Base-by-base conservation (phyloP, 2,888 invertebrate species). In the Meganola albula region DNA sequence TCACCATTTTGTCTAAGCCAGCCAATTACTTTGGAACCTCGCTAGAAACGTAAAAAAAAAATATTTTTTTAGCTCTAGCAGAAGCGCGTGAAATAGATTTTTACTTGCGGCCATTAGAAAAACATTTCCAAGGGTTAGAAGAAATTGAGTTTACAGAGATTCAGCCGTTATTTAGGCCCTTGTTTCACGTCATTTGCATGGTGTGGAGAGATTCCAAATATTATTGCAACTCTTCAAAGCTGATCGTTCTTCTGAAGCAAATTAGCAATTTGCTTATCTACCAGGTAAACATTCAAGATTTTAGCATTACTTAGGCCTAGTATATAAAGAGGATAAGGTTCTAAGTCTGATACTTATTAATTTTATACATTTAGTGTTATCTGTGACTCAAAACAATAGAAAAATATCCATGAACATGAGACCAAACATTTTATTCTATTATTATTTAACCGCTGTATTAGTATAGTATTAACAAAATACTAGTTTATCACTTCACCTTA, bases 11-110 rank as follows among this genome's bases (percentile, higher is more conserved):
- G n/a, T n/a, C n/a, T n/a, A n/a, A n/a, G n/a, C n/a, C n/a, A n/a
- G n/a, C n/a, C n/a, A n/a, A n/a, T n/a, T n/a, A n/a, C n/a, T n/a
- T n/a, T n/a, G n/a, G n/a, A n/a, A 16, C 4, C 6, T 16, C 16
- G 16, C 16, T 16, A 16, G 16, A 4, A 16, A 16, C 16, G 6
- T 4, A 16, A 16, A 16, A 16, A 16, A 6, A 16, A 16, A 16
- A n/a, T n/a, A n/a, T n/a, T 7, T 24, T 73, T 74, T 48, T 87
- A 88, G 94, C 96, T 24, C 80, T 98, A 43, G 93, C 94, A 0
- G 98, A 98, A 83, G 95, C 98, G 6, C 92, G 93, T 61, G 97
- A 98, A 71, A 96, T 98, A 48, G 92, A 93, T 38, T 77, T 95
- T 26, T 95, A 96, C 70, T 82, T 98, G 52, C 92, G 92, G 59